These are phyloP conservation scores for Lipotes vexillifer DNA, from an alignment of 2,113 vertebrate genomes.

Conservation along the genomic window DNA sequence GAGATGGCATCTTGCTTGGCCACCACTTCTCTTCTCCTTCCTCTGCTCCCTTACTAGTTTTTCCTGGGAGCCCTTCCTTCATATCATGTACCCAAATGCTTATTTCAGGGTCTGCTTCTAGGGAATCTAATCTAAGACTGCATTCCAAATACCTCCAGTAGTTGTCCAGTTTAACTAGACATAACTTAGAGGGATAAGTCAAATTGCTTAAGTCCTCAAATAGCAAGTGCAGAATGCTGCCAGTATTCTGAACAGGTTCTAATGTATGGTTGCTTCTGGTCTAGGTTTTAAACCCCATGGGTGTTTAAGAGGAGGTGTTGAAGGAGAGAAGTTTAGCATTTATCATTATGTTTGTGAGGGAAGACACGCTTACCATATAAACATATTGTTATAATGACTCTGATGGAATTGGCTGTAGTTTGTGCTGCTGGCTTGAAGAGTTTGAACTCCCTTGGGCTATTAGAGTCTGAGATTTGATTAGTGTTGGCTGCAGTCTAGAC, in stretches of 20 bases:
- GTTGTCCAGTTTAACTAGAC: neutral
- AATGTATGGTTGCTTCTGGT: neutral
- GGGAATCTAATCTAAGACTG: neutral
- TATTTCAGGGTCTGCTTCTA: neutral
- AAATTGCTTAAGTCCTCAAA: neutral
- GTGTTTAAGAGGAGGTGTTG: neutral
- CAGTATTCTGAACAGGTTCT: neutral
- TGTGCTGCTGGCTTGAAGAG: neutral
- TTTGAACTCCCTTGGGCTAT: slow-evolving; percentile 20
- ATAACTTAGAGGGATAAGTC: neutral
- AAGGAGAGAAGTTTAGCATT: neutral
- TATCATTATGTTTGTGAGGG: neutral
- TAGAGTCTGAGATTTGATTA: slow-evolving; percentile 57
- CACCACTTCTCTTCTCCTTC: neutral
- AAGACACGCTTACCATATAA: neutral
- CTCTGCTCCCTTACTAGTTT: neutral
- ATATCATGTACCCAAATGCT: neutral
- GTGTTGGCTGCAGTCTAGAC: slow-evolving; percentile 33
- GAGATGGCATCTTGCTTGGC: neutral
- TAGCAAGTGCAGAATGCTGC: neutral
- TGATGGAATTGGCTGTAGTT: slow-evolving; percentile 22
- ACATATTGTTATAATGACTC: neutral
- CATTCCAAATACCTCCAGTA: neutral
- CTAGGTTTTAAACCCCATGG: neutral
- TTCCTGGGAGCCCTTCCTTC: neutral